Base-by-base conservation (phyloP, 2,797 vertebrate species). In the Enteromius treurensis region DNA sequence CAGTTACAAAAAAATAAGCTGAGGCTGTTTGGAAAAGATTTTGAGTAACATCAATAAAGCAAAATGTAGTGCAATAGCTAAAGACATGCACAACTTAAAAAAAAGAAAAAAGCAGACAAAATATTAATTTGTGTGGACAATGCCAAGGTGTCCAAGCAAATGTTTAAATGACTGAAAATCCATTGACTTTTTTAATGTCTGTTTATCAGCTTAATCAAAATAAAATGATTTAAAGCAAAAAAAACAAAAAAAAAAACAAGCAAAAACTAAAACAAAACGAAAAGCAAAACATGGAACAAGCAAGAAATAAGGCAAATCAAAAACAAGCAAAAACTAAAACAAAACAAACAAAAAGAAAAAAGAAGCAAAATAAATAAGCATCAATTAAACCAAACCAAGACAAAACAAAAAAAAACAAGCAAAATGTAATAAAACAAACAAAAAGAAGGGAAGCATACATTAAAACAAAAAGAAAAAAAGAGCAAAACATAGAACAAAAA, bases 271-370 rank as follows among this genome's bases (percentile, higher is more conserved):
- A 60, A 29, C 23, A 60, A 26, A 14, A 4, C 11, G 26, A 23
- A 58, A 23, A 62, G n/a, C 9, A 11, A 9, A 58, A 58, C 21
- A 23, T 23, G 21, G 9, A n/a, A 60, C 11, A 60, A 5, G 60
- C 26, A 29, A 26, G 26, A 3, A 6, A 2, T 0, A 14, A 62
- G 15, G 1, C 21, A 0, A 1, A 14, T 14, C 1, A 6, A 26
- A 3, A 64, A 5, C 11, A 14, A 62, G 11, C 23, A 9, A 58
- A n/a, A 4, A 58, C 3, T n/a, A 23, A 51, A 19, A 49, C 3
- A 49, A 49, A 49, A 4, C 17, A 51, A 51, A 17, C 5, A 53
- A 53, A 19, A 53, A 19, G 15, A 53, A 21, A 19, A 53, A 19
- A 53, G 2, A 53, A 53, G 17, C 5, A 19, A 51, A 51, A 51